Evolutionary conservation across 2,888 invertebrate species (phyloP), one percentile per base, ranked within the genome.

Genomic region (Alentia gelatinosa): DNA sequence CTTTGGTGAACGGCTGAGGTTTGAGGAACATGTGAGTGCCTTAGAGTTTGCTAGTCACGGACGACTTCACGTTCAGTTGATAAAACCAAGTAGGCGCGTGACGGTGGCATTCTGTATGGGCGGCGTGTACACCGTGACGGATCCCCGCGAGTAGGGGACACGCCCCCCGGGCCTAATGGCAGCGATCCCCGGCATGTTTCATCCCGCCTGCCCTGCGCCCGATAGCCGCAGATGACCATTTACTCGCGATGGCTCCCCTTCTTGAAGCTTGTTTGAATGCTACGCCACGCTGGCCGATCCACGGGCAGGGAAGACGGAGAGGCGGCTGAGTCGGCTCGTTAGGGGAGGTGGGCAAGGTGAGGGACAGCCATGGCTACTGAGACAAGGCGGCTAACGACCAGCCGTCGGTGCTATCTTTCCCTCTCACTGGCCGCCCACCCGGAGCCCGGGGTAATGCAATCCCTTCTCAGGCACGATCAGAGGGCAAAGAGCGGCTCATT

Each of bases 201-300:
- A 68, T 68, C 26, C 68, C 68, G 68, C 68, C 68, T 68, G 68
- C 68, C 68, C 30, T 15, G 30, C 26, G 68, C n/a, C 68, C 26
- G 79, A 79, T 79, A 79, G 79, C 79, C 39, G 23, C 35, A 12
- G 15, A 79, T 35, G 35, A 39, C 19, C 79, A 79, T 79, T 79
- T 79, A n/a, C 79, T n/a, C 12, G 37, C 0, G 26, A 79, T 33
- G 79, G 26, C 19, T 37, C 26, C 37, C 79, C 39, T 79, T 39
- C 37, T 35, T 35, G 37, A 39, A n/a, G n/a, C 79, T 79, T 79
- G 79, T 79, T 79, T 79, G 39, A 39, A 79, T 39, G 79, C 79
- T n/a, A 56, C n/a, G 23, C 56, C 19, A n/a, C 23, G n/a, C n/a
- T 56, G 56, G n/a, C 56, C 56, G 23, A 19, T 19, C 5, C n/a